These are phyloP conservation scores for Xenopus tropicalis DNA, from an alignment of 2,113 vertebrate species.

Conservation along the genomic window DNA sequence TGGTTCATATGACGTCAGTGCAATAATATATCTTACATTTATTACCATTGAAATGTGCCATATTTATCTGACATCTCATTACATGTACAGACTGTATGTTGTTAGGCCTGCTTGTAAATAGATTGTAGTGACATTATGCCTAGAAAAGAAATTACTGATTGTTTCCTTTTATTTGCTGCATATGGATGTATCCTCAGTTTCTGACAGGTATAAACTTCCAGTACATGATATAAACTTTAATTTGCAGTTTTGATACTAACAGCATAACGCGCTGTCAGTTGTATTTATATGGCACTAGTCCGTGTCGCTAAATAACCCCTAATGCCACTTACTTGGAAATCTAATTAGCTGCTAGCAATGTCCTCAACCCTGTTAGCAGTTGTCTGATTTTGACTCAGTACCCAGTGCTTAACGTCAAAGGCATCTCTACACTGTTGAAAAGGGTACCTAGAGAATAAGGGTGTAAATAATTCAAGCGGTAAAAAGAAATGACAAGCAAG, in stretches of 20 bases:
- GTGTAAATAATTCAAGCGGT: neutral
- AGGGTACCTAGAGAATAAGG: neutral
- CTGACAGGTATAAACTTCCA: neutral
- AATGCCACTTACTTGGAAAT: neutral
- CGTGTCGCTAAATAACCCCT: too few relatives aligned
- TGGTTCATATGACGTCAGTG: too few relatives aligned
- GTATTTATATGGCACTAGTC: neutral
- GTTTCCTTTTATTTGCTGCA: neutral
- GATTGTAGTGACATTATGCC: neutral
- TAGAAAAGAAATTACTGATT: too few relatives aligned
- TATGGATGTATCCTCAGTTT: neutral
- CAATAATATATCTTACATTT: too few relatives aligned
- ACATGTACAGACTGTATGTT: too few relatives aligned
- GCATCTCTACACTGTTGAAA: too few relatives aligned
- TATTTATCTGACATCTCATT: too few relatives aligned
- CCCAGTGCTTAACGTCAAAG: too few relatives aligned
- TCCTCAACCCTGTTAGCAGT: neutral
- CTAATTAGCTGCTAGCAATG: neutral
- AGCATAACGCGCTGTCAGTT: too few relatives aligned
- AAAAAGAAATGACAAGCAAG: neutral
- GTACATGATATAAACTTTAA: neutral
- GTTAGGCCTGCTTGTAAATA: neutral
- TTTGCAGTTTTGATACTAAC: neutral
- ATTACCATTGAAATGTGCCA: too few relatives aligned
- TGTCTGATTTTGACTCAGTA: neutral